Conservation (phyloP, 2,888 invertebrate genomes). For the Leptopilina myrica region DNA sequence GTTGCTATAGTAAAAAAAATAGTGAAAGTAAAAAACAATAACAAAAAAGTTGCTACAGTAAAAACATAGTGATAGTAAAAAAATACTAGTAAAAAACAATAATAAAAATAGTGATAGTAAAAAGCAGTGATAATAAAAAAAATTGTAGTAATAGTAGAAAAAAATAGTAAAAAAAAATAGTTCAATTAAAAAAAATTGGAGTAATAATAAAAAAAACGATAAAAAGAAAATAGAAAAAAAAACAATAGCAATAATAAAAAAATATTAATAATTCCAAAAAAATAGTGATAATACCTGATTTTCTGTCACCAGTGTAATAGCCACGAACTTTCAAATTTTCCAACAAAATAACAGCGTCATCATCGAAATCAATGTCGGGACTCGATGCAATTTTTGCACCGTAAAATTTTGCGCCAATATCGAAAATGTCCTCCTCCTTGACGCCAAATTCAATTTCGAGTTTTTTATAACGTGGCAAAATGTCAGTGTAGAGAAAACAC, state of each 20-base stretch:
- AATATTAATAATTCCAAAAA: neutral
- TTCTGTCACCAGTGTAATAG: slow-evolving; percentile 78
- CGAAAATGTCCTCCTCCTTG: slow-evolving; percentile 73
- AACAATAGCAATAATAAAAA: too few relatives aligned
- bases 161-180: too few relatives aligned
- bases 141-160: too few relatives aligned
- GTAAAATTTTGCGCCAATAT: slow-evolving; percentile 79
- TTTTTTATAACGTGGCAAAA: slow-evolving; percentile 77
- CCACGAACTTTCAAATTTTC: slow-evolving; percentile 79
- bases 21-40: too few relatives aligned
- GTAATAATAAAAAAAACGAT: too few relatives aligned
- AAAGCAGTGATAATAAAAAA: slow-evolving; percentile 29
- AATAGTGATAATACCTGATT: slow-evolving; percentile 66
- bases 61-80: too few relatives aligned
- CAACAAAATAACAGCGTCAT: slow-evolving; percentile 79
- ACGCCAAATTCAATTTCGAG: slow-evolving; percentile 78
- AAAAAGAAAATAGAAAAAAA: too few relatives aligned
- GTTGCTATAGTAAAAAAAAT: too few relatives aligned
- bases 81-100: too few relatives aligned
- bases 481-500: slow-evolving; percentile 78
- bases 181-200: too few relatives aligned
- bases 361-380: slow-evolving; percentile 74
- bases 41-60: too few relatives aligned
- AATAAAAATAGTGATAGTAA: too few relatives aligned
- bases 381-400: slow-evolving; percentile 77